Conservation (phyloP, 2,797 vertebrate genomes). For the Dendrocincla fuliginosa region DNA sequence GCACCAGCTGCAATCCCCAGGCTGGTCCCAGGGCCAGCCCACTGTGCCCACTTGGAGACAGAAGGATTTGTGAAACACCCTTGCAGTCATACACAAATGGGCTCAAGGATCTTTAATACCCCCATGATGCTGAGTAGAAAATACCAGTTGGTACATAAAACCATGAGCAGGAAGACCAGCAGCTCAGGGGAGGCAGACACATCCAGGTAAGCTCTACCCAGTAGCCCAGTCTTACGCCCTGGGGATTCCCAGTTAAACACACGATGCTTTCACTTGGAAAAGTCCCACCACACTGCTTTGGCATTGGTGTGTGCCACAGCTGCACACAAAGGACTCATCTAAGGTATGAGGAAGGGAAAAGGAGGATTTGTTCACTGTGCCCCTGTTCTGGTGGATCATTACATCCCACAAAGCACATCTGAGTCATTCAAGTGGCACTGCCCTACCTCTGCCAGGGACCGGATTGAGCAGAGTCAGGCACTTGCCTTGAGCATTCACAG, state of each 20-base stretch:
- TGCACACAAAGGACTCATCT: rapidly evolving
- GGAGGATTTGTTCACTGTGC: not conserved
- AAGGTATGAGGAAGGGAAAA: not conserved
- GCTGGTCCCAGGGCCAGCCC: not conserved
- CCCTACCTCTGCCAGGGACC: not conserved
- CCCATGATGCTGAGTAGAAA: rapidly evolving
- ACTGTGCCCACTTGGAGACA: not conserved
- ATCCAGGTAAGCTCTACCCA: not conserved
- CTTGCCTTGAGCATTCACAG: not conserved
- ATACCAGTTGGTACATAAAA: not conserved
- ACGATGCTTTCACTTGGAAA: rapidly evolving
- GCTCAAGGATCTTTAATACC: not conserved
- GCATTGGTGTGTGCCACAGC: rapidly evolving
- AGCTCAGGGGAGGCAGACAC: rapidly evolving
- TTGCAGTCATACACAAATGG: rapidly evolving
- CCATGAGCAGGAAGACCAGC: rapidly evolving
- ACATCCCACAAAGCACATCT: not conserved
- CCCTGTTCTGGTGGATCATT: not conserved
- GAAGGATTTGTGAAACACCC: not conserved
- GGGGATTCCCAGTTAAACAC: not conserved
- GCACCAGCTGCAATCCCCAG: not conserved
- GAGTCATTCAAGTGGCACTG: not conserved
- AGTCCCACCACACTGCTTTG: rapidly evolving
- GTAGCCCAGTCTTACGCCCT: not conserved
- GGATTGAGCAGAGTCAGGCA: not conserved